phyloP scores from a whole-genome alignment of 2,113 vertebrate species.

The Spermophilus dauricus region DNA sequence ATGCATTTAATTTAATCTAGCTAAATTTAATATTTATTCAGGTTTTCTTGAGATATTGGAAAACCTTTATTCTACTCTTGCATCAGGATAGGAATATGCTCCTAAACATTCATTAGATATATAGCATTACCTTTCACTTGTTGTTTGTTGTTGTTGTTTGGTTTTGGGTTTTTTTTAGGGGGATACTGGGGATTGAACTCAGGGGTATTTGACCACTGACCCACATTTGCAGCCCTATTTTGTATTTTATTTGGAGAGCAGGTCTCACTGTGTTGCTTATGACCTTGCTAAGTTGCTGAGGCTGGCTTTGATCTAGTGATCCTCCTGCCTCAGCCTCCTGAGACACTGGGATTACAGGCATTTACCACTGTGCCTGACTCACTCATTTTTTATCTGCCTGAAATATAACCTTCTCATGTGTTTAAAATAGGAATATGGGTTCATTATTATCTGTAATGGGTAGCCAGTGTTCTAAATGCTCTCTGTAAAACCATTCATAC shows the following conservation, averaged over 20 bases:
- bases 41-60: neutral
- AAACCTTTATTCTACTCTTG: neutral
- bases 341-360: no score
- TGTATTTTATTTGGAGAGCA: no score
- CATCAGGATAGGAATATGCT: accelerated
- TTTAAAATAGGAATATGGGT: neutral
- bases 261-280: no score
- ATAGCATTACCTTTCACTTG: neutral
- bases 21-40: neutral
- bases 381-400: neutral
- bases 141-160: no score
- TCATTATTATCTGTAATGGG: neutral
- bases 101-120: neutral
- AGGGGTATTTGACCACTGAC: no score
- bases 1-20: neutral
- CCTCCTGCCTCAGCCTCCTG: no score
- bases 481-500: neutral
- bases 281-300: no score
- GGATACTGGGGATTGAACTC: no score
- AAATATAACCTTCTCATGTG: neutral
- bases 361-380: no score
- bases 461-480: neutral
- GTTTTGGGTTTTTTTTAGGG: no score
- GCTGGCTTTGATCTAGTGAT: no score
- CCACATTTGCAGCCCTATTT: no score